Evolutionary conservation across 2,888 invertebrate species (phyloP), one percentile per base, ranked within the genome.

Genomic region (Agonopterix arenella): DNA sequence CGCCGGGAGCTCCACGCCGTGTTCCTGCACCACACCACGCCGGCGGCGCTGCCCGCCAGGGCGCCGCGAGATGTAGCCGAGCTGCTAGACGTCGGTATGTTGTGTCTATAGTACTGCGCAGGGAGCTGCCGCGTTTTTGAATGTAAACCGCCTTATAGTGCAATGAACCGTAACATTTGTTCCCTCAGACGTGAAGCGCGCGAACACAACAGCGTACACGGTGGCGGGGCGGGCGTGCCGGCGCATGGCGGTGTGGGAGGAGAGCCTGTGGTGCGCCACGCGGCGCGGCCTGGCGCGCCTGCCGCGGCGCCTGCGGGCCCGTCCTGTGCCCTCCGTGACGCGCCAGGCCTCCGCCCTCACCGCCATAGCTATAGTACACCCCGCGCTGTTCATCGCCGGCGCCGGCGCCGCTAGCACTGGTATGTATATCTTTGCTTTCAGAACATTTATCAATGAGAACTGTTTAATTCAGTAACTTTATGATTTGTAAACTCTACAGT

Each of bases 1-100:
- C 93, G 93, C 62, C 88, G 95, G 42, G 69, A 64, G 56, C 61
- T 73, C 46, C 54, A 78, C 48, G 76, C 76, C 4, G 49, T 52
- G 38, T 83, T 84, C 72, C 58, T 61, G 53, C 65, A 51, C 40
- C 36, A 46, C 56, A 11, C 50, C 57, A 11, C 49, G 50, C n/a
- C 55, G 47, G 57, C 54, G 43, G 49, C 56, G 42, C 58, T 64
- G 11, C 62, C 62, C 36, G 53, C 54, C 47, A 58, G 50, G 42
- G 38, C 38, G 57, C 60, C 47, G 55, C 56, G 37, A 41, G n/a
- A 4, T 7, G 28, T 28, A 5, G 28, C 28, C 28, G 28, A 28
- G 5, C 28, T 28, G 28, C 28, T 28, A 7, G 28, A 28, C 28
- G 1, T 28, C 28, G 28, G 28, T 28, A 7, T 5, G 28, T 28